Conservation (phyloP, 2,797 vertebrate species). For the Pangasius sanitwongsei region DNA sequence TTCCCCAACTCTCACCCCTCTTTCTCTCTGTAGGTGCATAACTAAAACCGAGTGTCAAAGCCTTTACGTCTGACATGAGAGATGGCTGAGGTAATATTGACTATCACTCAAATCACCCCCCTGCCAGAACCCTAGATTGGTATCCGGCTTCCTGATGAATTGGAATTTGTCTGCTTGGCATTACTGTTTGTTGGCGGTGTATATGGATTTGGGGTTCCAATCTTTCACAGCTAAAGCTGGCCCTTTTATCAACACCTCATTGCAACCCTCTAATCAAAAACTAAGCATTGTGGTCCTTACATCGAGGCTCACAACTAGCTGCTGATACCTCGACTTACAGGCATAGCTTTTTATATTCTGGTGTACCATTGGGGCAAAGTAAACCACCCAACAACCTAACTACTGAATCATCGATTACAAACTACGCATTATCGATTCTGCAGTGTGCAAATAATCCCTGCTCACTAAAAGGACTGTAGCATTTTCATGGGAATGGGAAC, state of each 20-base stretch:
- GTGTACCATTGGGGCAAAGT: neutral
- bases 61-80: conserved; percentile 49
- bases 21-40: conserved; percentile 55
- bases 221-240: neutral
- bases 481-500: neutral
- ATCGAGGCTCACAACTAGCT: neutral
- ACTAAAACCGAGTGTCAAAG: conserved; percentile 41
- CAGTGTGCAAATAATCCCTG: neutral
- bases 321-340: neutral
- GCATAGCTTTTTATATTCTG: neutral
- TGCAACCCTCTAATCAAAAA: neutral
- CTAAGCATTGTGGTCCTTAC: neutral
- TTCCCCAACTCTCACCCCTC: neutral
- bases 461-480: neutral
- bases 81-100: conserved; percentile 69
- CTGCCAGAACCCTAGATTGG: neutral
- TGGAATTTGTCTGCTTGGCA: conserved; percentile 1
- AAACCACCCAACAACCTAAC: neutral
- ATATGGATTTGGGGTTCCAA: neutral
- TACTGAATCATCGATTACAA: neutral
- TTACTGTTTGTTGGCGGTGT: neutral
- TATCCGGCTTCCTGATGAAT: neutral
- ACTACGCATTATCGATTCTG: neutral
- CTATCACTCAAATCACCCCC: neutral
- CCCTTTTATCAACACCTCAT: neutral